Conservation (phyloP, 2,113 vertebrate species). For the Heterotis niloticus region DNA sequence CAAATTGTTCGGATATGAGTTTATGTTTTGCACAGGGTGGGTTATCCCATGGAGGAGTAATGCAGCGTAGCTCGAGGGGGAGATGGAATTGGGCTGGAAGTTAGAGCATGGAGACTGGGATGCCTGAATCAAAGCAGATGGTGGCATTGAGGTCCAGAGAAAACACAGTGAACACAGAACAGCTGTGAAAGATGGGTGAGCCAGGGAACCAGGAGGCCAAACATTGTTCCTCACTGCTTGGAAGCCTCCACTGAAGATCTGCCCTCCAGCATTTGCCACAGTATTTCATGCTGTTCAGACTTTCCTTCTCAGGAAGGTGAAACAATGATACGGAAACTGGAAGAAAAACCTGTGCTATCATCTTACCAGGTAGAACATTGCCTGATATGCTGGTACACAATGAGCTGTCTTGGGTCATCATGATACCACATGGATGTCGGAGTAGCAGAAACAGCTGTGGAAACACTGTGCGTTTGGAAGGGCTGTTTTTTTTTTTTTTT, state of each 20-base stretch:
- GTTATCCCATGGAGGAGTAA: too few species aligned
- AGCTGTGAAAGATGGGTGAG: constrained; percentile 18
- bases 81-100: neutral
- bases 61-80: neutral
- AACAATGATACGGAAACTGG: too few species aligned
- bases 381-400: neutral
- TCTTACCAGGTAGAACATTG: neutral
- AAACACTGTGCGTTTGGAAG: neutral
- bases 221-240: neutral
- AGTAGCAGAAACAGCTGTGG: constrained; percentile 15
- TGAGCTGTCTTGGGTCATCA: neutral
- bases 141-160: constrained; percentile 14
- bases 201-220: neutral
- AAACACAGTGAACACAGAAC: constrained; percentile 16
- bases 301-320: neutral
- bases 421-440: neutral
- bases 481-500: neutral
- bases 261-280: neutral
- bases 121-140: constrained; percentile 26
- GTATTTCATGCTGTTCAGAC: neutral
- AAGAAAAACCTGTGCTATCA: neutral
- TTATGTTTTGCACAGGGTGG: neutral
- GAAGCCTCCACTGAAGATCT: neutral
- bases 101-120: neutral
- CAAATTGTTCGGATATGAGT: neutral